These are phyloP conservation scores for Acanthosepion lycidas DNA, from an alignment of 2,888 invertebrate genomes.

Conservation along the genomic window DNA sequence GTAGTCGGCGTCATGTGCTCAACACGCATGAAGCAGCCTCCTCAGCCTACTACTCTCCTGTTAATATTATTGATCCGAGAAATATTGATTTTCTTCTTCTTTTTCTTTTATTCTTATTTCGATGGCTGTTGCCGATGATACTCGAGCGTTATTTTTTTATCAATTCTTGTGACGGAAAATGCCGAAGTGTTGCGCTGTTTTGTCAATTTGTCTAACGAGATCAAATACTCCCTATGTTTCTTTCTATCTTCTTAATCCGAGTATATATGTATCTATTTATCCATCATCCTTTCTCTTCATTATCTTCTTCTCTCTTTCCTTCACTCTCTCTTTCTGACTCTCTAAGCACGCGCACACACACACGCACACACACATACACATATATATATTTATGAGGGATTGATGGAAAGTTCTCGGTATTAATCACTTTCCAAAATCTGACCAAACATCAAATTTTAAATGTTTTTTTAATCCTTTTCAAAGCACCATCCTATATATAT, in stretches of 20 bases:
- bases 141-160: not conserved
- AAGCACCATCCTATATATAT: not conserved
- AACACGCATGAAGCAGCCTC: not conserved
- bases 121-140: not conserved
- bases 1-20: conserved; percentile 33
- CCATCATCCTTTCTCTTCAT: not conserved
- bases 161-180: not conserved
- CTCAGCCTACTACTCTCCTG: not conserved
- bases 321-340: not conserved
- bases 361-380: not conserved
- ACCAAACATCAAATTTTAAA: too few relatives aligned
- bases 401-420: too few relatives aligned
- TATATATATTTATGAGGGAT: not conserved
- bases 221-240: not conserved
- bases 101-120: not conserved
- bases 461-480: too few relatives aligned
- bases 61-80: not conserved
- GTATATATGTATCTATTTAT: not conserved
- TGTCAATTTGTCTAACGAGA: not conserved
- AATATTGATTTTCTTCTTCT: not conserved
- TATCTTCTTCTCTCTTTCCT: not conserved
- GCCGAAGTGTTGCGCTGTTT: not conserved
- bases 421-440: too few relatives aligned
- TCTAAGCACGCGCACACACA: not conserved
- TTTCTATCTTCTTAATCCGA: not conserved